Evolutionary conservation across 2,113 vertebrate species (phyloP).

Genomic region (Casuarius casuarius): DNA sequence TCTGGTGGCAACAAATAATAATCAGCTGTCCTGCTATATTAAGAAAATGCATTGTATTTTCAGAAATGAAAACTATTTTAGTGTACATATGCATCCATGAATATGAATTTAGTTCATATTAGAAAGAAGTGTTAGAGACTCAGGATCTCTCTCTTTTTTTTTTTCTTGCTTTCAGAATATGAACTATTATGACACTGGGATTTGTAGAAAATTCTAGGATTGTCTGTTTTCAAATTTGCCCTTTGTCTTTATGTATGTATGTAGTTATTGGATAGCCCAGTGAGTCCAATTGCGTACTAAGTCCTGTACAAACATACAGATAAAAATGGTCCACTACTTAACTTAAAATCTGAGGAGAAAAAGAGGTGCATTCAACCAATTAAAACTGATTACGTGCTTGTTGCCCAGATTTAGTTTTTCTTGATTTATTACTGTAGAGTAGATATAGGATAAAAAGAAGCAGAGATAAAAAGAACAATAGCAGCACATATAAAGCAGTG

Average conservation of each 20-base stretch:
- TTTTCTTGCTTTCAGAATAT: not conserved
- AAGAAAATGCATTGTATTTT: not conserved
- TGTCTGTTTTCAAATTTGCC: not conserved
- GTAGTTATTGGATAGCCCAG: not conserved
- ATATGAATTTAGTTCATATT: not conserved
- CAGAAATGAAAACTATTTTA: not conserved
- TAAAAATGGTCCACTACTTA: not conserved
- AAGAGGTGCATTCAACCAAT: not conserved
- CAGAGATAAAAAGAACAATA: not conserved
- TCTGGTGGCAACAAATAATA: not conserved
- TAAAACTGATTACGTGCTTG: not conserved
- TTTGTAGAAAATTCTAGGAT: not conserved
- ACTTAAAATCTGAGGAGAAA: not conserved
- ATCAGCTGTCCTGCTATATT: not conserved
- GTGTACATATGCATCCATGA: accelerated
- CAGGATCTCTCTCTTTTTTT: not conserved
- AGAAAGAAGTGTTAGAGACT: not conserved
- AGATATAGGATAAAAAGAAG: not conserved
- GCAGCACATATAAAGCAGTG: not conserved
- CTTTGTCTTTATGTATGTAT: not conserved
- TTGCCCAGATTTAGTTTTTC: not conserved
- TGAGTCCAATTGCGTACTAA: not conserved
- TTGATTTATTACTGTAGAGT: not conserved
- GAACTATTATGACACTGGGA: not conserved
- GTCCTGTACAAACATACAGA: not conserved